These are phyloP conservation scores for Montipora foliosa DNA, from an alignment of 64 coral and sea anemone genomes.

Conservation along the genomic window DNA sequence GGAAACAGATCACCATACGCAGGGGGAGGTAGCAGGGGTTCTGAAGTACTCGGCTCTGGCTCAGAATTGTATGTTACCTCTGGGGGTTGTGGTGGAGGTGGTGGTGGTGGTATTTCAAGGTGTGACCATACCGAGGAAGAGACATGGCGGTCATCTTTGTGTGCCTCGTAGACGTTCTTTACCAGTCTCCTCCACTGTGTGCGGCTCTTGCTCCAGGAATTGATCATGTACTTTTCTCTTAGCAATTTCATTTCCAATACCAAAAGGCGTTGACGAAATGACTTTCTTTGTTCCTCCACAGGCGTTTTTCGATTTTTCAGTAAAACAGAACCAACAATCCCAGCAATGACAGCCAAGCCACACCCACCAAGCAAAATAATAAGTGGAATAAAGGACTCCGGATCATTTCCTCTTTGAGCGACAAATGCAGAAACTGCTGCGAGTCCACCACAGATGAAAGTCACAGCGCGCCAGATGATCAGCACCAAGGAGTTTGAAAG, in stretches of 20 bases:
- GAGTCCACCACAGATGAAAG: conserved; percentile 62
- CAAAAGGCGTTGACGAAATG: conserved; percentile 67
- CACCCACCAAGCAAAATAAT: conserved; percentile 67
- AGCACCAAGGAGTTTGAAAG: conserved; percentile 88
- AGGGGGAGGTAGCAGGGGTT: conserved; percentile 73
- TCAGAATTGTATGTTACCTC: conserved; percentile 1
- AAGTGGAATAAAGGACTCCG: conserved; percentile 73
- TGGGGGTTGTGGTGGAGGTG: conserved; percentile 21
- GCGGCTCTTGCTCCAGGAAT: conserved; percentile 88
- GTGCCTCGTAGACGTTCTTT: conserved; percentile 87
- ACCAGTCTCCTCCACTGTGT: conserved; percentile 91
- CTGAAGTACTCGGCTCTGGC: neutral
- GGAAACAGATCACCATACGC: conserved; percentile 91
- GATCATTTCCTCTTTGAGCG: conserved; percentile 61
- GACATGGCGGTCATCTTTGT: conserved; percentile 51
- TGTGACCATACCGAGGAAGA: conserved; percentile 22
- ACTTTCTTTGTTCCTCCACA: conserved; percentile 78
- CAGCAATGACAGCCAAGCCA: conserved; percentile 54
- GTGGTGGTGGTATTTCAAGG: conserved; percentile 37
- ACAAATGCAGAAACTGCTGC: conserved; percentile 72
- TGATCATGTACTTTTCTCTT: conserved; percentile 77
- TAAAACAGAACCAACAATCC: conserved; percentile 56
- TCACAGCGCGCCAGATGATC: conserved; percentile 74
- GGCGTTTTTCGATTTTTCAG: conserved; percentile 73
- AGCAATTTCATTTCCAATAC: conserved; percentile 79